phyloP scores from a whole-genome alignment of 2,113 vertebrate genomes.

The Trichomycterus rosablanca region DNA sequence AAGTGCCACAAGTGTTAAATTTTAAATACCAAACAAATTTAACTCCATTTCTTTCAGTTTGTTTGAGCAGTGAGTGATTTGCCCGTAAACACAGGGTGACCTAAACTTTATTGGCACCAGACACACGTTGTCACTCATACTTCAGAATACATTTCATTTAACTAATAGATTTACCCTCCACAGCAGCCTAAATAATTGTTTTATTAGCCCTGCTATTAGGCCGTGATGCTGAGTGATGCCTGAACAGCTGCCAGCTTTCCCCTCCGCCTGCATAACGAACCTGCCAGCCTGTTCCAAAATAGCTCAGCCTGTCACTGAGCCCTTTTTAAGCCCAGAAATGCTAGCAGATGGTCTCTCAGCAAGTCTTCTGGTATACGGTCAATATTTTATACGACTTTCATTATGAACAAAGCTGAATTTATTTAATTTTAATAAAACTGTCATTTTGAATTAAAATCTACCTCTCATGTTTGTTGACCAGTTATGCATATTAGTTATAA shows the following conservation, averaged over 20 bases:
- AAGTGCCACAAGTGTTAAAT: too few species aligned
- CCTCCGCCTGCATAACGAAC: slow-evolving; percentile 12
- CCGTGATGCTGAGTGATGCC: background rate
- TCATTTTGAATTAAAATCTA: too few species aligned
- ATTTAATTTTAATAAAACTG: too few species aligned
- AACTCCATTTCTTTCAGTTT: too few species aligned
- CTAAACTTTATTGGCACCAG: too few species aligned
- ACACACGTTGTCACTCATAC: background rate
- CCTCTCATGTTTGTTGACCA: too few species aligned
- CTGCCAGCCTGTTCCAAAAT: slow-evolving; percentile 2
- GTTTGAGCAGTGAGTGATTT: too few species aligned
- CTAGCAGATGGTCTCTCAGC: slow-evolving; percentile 39
- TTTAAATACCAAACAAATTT: too few species aligned
- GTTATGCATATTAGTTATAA: too few species aligned
- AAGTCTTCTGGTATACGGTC: slow-evolving; percentile 16
- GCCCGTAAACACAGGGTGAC: too few species aligned
- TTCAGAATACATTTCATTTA: background rate
- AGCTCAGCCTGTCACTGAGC: slow-evolving; percentile 22
- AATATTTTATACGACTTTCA: background rate
- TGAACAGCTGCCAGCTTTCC: slow-evolving; percentile 36
- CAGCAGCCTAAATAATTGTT: slow-evolving; percentile 19
- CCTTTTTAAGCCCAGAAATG: slow-evolving; percentile 24
- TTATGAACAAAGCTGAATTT: too few species aligned
- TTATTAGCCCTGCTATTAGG: slow-evolving; percentile 16
- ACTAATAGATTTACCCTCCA: slow-evolving; percentile 5